phyloP scores from a whole-genome alignment of 2,888 invertebrate species.

The Meiosimyza platycephala region DNA sequence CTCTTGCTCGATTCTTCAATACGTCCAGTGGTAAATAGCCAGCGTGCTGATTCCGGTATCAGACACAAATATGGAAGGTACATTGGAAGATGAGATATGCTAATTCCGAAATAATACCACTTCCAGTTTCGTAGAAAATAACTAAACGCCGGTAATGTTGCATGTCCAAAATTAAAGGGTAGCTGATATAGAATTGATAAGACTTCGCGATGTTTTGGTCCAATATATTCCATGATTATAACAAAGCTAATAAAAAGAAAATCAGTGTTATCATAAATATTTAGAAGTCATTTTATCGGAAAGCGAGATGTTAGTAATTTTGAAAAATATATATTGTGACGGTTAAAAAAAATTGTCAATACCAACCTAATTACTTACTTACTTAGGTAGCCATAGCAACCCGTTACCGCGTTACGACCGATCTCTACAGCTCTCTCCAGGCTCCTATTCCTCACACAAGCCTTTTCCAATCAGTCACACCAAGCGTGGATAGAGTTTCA shows the following conservation, averaged over 20 bases:
- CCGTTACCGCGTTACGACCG: too few species aligned
- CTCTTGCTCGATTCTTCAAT: conserved; percentile 73
- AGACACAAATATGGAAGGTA: conserved; percentile 72
- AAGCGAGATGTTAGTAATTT: too few species aligned
- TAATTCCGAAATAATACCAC: conserved; percentile 70
- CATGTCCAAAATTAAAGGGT: conserved; percentile 78
- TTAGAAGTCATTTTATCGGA: too few species aligned
- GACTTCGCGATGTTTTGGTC: conserved; percentile 70
- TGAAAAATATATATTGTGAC: too few species aligned
- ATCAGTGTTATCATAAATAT: neutral
- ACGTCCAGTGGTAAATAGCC: conserved; percentile 78
- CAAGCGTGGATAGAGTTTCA: too few species aligned
- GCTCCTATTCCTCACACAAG: too few species aligned
- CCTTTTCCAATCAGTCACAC: too few species aligned
- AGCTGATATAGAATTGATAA: conserved; percentile 74
- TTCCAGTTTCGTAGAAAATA: conserved; percentile 77
- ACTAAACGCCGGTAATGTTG: conserved; percentile 73
- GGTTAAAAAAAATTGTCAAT: too few species aligned
- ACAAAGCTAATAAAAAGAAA: conserved; percentile 70
- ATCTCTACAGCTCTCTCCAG: too few species aligned
- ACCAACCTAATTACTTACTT: too few species aligned
- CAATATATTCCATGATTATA: conserved; percentile 76
- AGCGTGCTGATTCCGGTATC: conserved; percentile 83
- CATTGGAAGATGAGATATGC: neutral
- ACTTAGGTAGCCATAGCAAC: too few species aligned